Conservation (phyloP, 1,140 invertebrate genomes). For the Nomia melanderi region DNA sequence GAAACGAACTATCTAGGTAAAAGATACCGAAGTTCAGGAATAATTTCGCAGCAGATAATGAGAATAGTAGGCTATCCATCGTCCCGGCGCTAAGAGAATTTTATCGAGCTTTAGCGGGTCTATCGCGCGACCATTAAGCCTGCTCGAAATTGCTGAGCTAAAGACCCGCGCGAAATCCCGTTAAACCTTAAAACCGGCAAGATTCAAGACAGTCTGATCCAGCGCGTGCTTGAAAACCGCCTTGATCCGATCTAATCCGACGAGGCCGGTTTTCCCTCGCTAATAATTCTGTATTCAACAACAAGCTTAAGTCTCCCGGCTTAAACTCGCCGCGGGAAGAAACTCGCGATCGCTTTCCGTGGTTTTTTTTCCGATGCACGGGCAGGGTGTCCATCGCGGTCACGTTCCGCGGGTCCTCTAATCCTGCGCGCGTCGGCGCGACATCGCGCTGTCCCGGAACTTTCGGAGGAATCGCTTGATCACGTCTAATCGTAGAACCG, state of each 20-base stretch:
- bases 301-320: background rate
- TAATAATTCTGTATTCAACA: conserved; percentile 7
- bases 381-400: too few species aligned
- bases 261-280: conserved; percentile 1
- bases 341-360: background rate
- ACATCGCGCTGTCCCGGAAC: too few species aligned
- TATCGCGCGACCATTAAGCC: background rate
- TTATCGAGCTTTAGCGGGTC: background rate
- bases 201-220: background rate
- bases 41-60: background rate
- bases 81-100: background rate
- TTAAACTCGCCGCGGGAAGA: background rate
- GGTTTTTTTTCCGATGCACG: too few species aligned
- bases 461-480: too few species aligned
- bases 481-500: too few species aligned
- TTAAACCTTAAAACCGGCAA: background rate
- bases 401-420: too few species aligned
- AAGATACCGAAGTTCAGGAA: too few species aligned
- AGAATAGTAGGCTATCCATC: too few species aligned
- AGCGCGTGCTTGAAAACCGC: background rate
- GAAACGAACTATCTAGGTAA: background rate
- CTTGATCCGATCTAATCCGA: conserved; percentile 3
- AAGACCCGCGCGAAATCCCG: background rate
- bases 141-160: background rate
- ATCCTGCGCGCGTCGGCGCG: too few species aligned